Base-by-base conservation (phyloP, 2,113 vertebrate species). In the Columba livia region DNA sequence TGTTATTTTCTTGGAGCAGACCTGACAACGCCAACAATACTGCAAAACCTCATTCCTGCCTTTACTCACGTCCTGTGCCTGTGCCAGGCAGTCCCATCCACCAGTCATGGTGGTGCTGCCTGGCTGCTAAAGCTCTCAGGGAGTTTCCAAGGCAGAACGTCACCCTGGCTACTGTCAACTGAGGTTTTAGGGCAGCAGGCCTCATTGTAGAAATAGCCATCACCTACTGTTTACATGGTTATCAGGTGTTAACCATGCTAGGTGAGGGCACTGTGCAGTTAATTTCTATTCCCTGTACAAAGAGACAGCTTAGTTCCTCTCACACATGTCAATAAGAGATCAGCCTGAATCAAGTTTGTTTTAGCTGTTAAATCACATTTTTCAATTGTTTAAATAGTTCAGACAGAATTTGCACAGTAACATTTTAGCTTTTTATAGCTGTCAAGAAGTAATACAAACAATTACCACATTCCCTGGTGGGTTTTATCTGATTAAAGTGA, bases 401-500 rank as follows among this genome's bases (percentile, higher is more conserved):
- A 94, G 96, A 93, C 93, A 93, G 79, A 94, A 95, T 97, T 96
- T 97, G 91, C 88, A 95, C 88, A 93, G 90, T 92, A 96, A 91
- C 88, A 90, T 95, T 96, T 95, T 93, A 94, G 79, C 90, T 93
- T 96, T 96, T 95, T 95, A 92, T 85, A 94, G 87, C 75, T 97
- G 91, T 91, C 94, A 96, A 95, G 95, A 86, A 94, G 75, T 80
- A 95, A 97, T 94, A 94, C 91, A 97, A 97, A 96, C 90, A 97
- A 97, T 96, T 96, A 94, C 94, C 67, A 70, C 44, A 51, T 92
- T 94, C 93, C 65, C 95, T 92, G 72, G 83, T 96, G 95, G 86
- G 36, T 89, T 95, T 96, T 94, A 94, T 94, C 79, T 94, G 91
- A 97, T 96, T 96, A 96, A 96, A 97, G 74, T 97, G 97, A 92